Percentiles rank a stretch among this genome's conserved stretches.
Conservation (phyloP, 1,140 invertebrate species). For the Scaptodrosophila lebanonensis region DNA sequence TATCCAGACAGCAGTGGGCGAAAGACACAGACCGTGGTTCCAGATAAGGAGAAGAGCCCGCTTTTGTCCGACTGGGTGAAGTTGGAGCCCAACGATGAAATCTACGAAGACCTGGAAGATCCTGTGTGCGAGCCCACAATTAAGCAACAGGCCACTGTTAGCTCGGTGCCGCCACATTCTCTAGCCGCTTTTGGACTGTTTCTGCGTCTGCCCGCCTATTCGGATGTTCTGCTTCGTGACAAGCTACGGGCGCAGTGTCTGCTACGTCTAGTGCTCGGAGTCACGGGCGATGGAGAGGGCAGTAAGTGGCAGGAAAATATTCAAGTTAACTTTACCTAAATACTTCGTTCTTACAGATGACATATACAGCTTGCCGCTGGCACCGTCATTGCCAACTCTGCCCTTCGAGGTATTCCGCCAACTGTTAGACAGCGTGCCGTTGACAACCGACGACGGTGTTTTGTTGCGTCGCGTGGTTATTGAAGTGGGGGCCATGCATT, state of each 20-base stretch:
- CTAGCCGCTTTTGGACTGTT: constrained; percentile 93
- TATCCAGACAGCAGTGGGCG: constrained; percentile 83
- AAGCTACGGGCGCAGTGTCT: constrained; percentile 90
- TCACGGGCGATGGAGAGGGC: constrained; percentile 93
- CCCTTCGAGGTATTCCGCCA: constrained; percentile 91
- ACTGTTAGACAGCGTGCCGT: constrained; percentile 86
- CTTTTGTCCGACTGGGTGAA: constrained; percentile 88
- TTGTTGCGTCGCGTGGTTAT: constrained; percentile 87
- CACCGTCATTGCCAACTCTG: constrained; percentile 87
- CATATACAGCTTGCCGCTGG: constrained; percentile 86
- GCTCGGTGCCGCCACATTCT: constrained; percentile 89
- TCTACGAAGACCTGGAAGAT: constrained; percentile 83
- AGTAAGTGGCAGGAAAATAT: constrained; percentile 78
- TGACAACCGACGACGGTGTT: constrained; percentile 89
- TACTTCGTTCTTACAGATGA: constrained; percentile 79
- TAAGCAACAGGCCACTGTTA: constrained; percentile 63
- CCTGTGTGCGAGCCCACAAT: constrained; percentile 69
- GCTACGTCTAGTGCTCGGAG: constrained; percentile 89
- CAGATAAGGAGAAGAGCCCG: constrained; percentile 78
- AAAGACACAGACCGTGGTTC: constrained; percentile 73
- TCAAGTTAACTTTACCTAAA: neutral
- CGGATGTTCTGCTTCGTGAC: constrained; percentile 90
- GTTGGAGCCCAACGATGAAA: constrained; percentile 83
- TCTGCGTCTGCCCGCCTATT: constrained; percentile 91
- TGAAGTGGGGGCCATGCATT: constrained; percentile 88